A percentile compares a stretch with the other conserved stretches of the same genome.
Conservation (phyloP, 2,888 invertebrate species). For the Phyllotreta cruciferae region DNA sequence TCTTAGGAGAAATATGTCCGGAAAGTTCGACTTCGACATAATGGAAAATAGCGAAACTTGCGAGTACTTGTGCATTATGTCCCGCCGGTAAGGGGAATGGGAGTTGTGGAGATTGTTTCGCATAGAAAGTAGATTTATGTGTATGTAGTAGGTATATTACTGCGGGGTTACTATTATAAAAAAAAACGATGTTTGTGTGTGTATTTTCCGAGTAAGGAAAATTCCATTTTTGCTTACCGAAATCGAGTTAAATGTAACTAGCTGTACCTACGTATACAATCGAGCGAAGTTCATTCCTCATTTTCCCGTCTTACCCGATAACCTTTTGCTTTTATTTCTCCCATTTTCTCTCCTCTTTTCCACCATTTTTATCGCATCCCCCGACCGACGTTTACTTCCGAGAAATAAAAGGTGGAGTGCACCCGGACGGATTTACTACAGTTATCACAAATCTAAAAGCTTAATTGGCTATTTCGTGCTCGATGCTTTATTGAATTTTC, state of each 20-base stretch:
- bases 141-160: too few species aligned
- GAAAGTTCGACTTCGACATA: not conserved
- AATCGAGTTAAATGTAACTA: too few species aligned
- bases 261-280: too few species aligned
- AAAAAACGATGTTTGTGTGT: too few species aligned
- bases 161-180: too few species aligned
- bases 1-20: not conserved
- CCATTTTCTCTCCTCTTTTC: not conserved
- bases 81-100: not conserved
- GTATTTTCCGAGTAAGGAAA: too few species aligned
- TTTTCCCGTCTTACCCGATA: too few species aligned
- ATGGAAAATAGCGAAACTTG: conserved; percentile 16
- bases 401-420: conserved; percentile 15
- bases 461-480: conserved; percentile 13
- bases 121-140: too few species aligned
- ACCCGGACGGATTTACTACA: conserved; percentile 12
- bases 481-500: conserved; percentile 12
- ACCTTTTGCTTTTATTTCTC: too few species aligned
- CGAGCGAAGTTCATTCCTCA: too few species aligned
- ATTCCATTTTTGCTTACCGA: too few species aligned
- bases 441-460: conserved; percentile 11
- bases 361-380: conserved; percentile 6
- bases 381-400: conserved; percentile 4
- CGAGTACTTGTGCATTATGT: conserved; percentile 6
- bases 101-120: too few species aligned